Conservation (phyloP, 2,888 invertebrate species). For the Lycocerus yunnanus region DNA sequence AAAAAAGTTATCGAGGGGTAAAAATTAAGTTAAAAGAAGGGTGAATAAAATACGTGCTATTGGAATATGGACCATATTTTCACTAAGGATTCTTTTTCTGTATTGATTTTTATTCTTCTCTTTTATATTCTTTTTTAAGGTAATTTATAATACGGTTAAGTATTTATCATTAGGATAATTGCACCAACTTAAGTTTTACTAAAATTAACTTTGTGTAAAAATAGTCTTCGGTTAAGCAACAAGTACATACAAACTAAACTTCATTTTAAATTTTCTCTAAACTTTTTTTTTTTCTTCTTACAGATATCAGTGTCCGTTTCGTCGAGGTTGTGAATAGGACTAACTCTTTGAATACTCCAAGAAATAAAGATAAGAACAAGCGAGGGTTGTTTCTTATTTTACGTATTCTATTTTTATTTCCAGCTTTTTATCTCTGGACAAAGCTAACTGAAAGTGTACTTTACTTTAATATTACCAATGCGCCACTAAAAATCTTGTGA, state of each 20-base stretch:
- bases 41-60: slow-evolving; percentile 34
- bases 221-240: background rate
- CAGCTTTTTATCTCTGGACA: background rate
- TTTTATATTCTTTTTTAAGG: slow-evolving; percentile 14
- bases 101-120: slow-evolving; percentile 29
- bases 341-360: slow-evolving; percentile 25
- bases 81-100: slow-evolving; percentile 22
- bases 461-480: background rate
- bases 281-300: background rate
- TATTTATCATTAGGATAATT: background rate
- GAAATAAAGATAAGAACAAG: slow-evolving; percentile 27
- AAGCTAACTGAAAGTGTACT: background rate
- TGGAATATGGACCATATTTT: slow-evolving; percentile 34
- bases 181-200: background rate
- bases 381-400: slow-evolving; percentile 27
- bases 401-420: background rate
- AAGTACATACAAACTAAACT: background rate
- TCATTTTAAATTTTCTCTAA: background rate
- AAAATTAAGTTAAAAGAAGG: slow-evolving; percentile 35
- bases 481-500: background rate
- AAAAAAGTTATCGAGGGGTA: slow-evolving; percentile 35
- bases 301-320: slow-evolving; percentile 6
- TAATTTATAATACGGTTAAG: background rate
- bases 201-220: background rate
- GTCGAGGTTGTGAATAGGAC: slow-evolving; percentile 9